Evolutionary conservation across 2,888 invertebrate species (phyloP).

Genomic region (Shargacucullia verbasci): DNA sequence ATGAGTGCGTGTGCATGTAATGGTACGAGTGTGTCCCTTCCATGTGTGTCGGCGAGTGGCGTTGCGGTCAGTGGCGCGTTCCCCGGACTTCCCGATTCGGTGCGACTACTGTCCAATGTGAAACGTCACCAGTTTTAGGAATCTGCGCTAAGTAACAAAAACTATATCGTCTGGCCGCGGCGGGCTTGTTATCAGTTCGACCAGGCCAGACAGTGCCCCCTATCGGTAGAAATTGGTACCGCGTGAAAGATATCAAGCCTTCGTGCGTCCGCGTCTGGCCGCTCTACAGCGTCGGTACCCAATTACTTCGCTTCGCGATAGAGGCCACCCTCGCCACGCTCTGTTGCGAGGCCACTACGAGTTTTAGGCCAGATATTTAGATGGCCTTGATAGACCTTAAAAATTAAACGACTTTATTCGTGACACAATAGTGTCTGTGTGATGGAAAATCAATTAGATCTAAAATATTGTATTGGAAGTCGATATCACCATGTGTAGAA

Average conservation of each 20-base stretch:
- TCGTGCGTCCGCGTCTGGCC: not conserved
- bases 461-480: no score
- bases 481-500: no score
- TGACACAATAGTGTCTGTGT: no score
- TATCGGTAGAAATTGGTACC: not conserved
- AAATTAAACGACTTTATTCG: no score
- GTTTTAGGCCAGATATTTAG: no score
- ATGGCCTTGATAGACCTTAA: no score
- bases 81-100: conserved; percentile 15
- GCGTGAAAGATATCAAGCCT: not conserved
- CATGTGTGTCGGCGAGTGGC: not conserved
- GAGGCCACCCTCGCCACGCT: conserved; percentile 20
- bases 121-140: conserved; percentile 13
- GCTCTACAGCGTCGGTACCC: not conserved
- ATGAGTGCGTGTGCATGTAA: not conserved
- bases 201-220: conserved; percentile 2
- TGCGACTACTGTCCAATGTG: not conserved
- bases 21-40: not conserved
- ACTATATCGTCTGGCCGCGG: not conserved
- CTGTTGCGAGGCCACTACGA: no score
- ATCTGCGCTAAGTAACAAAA: conserved; percentile 20
- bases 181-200: not conserved
- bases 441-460: no score
- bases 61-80: conserved; percentile 17
- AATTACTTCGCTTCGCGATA: conserved; percentile 3